A percentile compares a stretch with the other conserved stretches of the same genome.
Conservation (phyloP, 2,113 vertebrate genomes). For the Hydrochoerus hydrochaeris region DNA sequence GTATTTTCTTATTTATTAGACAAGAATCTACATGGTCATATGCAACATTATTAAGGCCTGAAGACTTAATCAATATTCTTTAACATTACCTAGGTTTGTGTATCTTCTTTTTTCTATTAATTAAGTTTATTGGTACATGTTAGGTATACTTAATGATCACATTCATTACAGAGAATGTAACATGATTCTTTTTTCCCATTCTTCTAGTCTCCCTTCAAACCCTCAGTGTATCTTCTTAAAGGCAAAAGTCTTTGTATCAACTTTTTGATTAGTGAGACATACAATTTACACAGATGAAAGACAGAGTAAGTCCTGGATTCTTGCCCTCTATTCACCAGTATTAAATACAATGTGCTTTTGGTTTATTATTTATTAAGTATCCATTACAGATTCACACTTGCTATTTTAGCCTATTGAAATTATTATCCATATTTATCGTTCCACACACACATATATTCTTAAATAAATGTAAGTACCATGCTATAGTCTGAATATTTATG, state of each 20-base stretch:
- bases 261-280: neutral
- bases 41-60: neutral
- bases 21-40: neutral
- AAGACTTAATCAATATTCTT: neutral
- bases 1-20: neutral
- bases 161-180: neutral
- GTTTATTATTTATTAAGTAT: neutral
- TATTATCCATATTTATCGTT: neutral
- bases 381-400: neutral
- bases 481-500: neutral
- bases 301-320: neutral
- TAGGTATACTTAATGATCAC: neutral
- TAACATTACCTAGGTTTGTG: neutral
- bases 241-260: neutral
- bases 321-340: neutral
- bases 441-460: neutral
- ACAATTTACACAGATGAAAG: neutral
- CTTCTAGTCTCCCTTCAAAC: neutral
- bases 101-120: neutral
- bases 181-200: neutral
- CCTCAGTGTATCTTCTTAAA: conserved; percentile 3
- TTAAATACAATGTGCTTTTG: neutral
- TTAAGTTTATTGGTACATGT: neutral
- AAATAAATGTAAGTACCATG: neutral
- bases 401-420: neutral